Evolutionary conservation across 2,113 vertebrate species (phyloP).

Genomic region (Misgurnus anguillicaudatus): DNA sequence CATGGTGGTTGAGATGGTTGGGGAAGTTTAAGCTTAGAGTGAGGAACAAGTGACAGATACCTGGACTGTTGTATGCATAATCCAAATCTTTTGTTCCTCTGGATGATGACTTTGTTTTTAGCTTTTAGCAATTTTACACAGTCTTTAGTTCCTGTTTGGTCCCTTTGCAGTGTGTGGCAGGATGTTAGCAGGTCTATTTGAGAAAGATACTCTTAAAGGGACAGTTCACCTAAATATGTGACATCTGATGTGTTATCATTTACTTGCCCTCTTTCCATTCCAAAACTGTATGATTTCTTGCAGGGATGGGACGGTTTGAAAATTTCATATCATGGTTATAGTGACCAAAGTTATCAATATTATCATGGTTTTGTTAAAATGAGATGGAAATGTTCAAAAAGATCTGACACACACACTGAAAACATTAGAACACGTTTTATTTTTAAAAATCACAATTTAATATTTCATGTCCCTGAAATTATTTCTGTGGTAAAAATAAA

Average conservation of each 20-base stretch:
- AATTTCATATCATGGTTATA: no score
- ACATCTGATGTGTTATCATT: not conserved
- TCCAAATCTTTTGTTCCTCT: slow-evolving; percentile 31
- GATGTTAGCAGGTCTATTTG: slow-evolving; percentile 10
- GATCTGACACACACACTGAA: no score
- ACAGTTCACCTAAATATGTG: no score
- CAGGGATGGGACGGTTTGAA: no score
- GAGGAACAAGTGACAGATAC: slow-evolving; percentile 22
- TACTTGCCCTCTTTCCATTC: not conserved
- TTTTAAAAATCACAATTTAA: no score
- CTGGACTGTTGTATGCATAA: slow-evolving; percentile 37
- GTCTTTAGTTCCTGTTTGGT: slow-evolving; percentile 13
- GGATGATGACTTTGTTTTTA: slow-evolving; percentile 13
- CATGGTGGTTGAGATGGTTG: slow-evolving; percentile 22
- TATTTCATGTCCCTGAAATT: no score
- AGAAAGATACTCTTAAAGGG: not conserved
- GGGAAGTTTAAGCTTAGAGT: slow-evolving; percentile 17
- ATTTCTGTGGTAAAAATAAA: no score
- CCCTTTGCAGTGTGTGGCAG: slow-evolving; percentile 24
- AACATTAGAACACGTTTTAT: no score
- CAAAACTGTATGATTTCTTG: not conserved
- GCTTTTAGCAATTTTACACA: not conserved
- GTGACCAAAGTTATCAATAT: no score
- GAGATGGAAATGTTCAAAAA: no score
- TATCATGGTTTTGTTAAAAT: no score